A percentile compares a stretch with the other conserved stretches of the same genome.
Evolutionary conservation across 2,888 invertebrate species (phyloP).

Genomic region (Aphelenchoides bicaudatus): DNA sequence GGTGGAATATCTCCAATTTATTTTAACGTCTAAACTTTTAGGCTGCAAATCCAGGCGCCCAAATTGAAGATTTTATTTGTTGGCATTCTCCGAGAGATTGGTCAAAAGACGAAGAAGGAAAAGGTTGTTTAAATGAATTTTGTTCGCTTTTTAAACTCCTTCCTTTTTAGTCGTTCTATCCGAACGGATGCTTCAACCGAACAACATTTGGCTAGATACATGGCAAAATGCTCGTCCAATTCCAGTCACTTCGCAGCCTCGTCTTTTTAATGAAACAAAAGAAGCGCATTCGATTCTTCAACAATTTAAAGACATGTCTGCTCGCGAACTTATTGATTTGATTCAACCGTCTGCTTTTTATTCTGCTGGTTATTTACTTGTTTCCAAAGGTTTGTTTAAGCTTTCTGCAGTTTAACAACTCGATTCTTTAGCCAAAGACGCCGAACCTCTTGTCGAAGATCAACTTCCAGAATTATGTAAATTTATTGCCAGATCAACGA

Average conservation of each 20-base stretch:
- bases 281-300: conserved; percentile 77
- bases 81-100: conserved; percentile 98
- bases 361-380: conserved; percentile 7
- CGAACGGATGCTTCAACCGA: conserved; percentile 72
- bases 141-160: conserved; percentile 4
- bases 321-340: conserved; percentile 37
- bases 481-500: neutral
- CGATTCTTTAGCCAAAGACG: neutral
- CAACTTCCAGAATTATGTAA: conserved; percentile 13
- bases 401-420: conserved; percentile 2
- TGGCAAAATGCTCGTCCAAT: conserved; percentile 86
- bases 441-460: neutral
- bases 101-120: conserved; percentile 67
- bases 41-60: conserved; percentile 88
- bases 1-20: too few relatives aligned
- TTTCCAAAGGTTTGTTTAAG: neutral
- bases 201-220: conserved; percentile 86
- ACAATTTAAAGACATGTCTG: conserved; percentile 24
- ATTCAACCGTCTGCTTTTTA: conserved; percentile 37
- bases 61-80: conserved; percentile 87
- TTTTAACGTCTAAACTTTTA: too few relatives aligned
- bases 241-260: conserved; percentile 80
- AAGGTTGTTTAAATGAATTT: conserved; percentile 13
- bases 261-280: conserved; percentile 89
- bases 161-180: conserved; percentile 35